Percentiles rank a stretch among this genome's conserved stretches.
Conservation (phyloP, 2,797 vertebrate genomes). For the Silurus lanzhouensis region DNA sequence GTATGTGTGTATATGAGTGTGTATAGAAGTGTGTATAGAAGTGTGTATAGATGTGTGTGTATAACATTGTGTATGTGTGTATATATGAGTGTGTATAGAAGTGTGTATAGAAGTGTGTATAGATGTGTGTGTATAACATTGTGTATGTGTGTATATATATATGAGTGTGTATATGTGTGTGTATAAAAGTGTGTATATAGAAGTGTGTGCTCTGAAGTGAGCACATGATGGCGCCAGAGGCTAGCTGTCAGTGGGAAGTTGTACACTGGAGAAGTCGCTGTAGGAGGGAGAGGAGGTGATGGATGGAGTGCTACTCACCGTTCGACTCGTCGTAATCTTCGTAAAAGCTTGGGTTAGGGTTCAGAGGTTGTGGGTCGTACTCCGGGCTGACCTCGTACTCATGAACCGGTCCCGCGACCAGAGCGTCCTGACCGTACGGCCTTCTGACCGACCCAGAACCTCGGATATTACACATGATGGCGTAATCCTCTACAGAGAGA, state of each 20-base stretch:
- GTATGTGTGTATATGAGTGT: no score
- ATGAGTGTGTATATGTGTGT: neutral
- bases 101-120: no score
- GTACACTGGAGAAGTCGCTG: no score
- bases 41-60: no score
- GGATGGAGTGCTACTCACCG: constrained; percentile 63
- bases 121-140: no score
- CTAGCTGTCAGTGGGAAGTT: neutral
- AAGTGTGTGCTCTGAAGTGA: neutral
- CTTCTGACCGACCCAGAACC: constrained; percentile 63
- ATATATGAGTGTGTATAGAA: no score
- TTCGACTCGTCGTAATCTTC: constrained; percentile 57
- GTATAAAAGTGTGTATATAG: neutral
- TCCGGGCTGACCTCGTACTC: constrained; percentile 67
- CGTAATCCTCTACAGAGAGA: constrained; percentile 80
- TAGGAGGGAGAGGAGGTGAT: no score
- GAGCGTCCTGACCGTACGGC: constrained; percentile 86
- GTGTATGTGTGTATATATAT: no score
- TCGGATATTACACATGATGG: constrained; percentile 88
- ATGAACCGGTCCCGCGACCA: constrained; percentile 76
- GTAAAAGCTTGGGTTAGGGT: constrained; percentile 57
- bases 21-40: no score
- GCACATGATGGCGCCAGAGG: constrained; percentile 64
- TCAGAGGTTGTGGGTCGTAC: constrained; percentile 51
- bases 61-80: no score